Evolutionary conservation across 2,797 vertebrate species (phyloP), one percentile per base, ranked within the genome.

Genomic region (Danionella dracula): DNA sequence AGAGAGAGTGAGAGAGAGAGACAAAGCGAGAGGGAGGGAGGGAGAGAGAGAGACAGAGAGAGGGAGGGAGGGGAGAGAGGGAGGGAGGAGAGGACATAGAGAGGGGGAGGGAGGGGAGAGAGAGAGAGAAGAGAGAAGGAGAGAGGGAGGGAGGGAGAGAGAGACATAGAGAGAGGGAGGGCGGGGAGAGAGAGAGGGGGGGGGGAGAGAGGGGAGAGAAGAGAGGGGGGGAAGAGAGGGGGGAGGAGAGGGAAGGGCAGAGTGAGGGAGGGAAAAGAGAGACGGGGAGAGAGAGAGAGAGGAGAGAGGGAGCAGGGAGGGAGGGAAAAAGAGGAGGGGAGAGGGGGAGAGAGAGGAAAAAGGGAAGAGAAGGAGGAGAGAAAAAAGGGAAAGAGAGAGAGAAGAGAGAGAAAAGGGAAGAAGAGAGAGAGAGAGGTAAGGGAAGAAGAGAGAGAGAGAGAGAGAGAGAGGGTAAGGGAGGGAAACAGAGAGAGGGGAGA

Each of bases 41-140:
- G 37, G 51, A 19, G 44, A 9, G 67, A 45, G 57, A 16, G 57
- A 23, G 34, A 23, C 49, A 37, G 51, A 19, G 44, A 6, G 67
- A 45, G 57, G 12, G 57, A 34, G 34, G 17, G 55, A 27, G 46
- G 55, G 68, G 51, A 19, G 44, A 9, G 67, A 45, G 57, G 16
- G 57, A 23, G 34, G 17, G 55, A 37, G 51, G n/a, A n/a, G n/a
- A n/a, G n/a, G n/a, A n/a, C n/a, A n/a, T n/a, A 19, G 44, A 6
- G 67, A 45, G 57, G 12, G 57, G 23, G 34, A 23, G 55, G 6
- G 46, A 62, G 68, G 51, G 13, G 44, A 9, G 67, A 45, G 57
- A 16, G 57, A 23, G 34, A 23, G 55, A 37, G 51, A n/a, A 19
- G 44, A 6, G 67, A 45, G 57, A 16, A 49, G 23, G 34, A 23